Evolutionary conservation across 2,113 vertebrate species (phyloP).

Genomic region (Anarrhichthys ocellatus): DNA sequence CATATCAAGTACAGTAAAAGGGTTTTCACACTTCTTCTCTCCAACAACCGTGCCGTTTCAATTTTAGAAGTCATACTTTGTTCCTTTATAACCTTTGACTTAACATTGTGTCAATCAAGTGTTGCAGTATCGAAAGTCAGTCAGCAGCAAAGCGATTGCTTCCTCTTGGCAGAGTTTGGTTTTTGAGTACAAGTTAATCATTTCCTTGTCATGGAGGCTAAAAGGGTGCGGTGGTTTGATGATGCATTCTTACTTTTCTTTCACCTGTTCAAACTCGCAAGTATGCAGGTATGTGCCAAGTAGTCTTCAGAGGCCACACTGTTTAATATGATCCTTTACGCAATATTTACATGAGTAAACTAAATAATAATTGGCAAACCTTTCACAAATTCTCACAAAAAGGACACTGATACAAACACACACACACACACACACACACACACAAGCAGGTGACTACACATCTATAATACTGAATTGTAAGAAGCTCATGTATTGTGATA

Average conservation of each 20-base stretch:
- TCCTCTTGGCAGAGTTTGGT: constrained; percentile 26
- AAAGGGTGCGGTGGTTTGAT: constrained; percentile 31
- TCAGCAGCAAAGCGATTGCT: background rate
- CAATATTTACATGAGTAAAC: background rate
- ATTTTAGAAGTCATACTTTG: background rate
- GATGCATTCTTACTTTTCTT: constrained; percentile 41
- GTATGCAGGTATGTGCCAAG: constrained; percentile 21
- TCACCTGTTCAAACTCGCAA: constrained; percentile 49
- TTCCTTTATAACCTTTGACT: background rate
- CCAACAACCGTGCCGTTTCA: background rate
- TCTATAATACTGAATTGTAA: constrained; percentile 5
- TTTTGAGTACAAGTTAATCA: constrained; percentile 58
- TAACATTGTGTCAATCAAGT: constrained; percentile 1
- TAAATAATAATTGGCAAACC: background rate
- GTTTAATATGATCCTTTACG: background rate
- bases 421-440: constrained; percentile 8
- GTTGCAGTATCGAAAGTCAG: background rate
- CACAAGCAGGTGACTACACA: background rate
- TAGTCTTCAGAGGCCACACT: background rate
- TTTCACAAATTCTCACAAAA: background rate
- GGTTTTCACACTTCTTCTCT: background rate
- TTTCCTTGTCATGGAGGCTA: constrained; percentile 20
- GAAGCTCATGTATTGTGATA: constrained; percentile 22
- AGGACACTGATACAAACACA: background rate
- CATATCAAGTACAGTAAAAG: no score